Evolutionary conservation across 1,140 invertebrate species (phyloP).

Genomic region (Tigriopus japonicus): DNA sequence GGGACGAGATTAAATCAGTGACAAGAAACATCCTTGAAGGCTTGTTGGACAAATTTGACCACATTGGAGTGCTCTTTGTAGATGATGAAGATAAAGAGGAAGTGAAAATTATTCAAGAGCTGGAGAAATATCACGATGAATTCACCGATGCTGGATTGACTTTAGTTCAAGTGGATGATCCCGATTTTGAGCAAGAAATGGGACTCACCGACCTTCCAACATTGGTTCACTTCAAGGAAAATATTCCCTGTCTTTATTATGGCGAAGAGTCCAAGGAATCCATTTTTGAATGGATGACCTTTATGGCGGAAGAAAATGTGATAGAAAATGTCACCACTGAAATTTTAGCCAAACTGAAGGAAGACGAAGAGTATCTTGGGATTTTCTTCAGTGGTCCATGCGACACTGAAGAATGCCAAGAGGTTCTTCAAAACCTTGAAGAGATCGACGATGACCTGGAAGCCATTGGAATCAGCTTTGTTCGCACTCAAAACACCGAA

Average conservation of each 20-base stretch:
- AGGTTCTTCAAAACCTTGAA: conserved; percentile 25
- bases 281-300: conserved; percentile 69
- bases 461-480: conserved; percentile 58
- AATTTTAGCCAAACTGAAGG: conserved; percentile 67
- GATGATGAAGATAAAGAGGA: conserved; percentile 78
- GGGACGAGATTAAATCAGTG: conserved; percentile 84
- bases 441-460: conserved; percentile 26
- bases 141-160: conserved; percentile 70
- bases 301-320: conserved; percentile 72
- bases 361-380: conserved; percentile 79
- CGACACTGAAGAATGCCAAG: conserved; percentile 22
- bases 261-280: conserved; percentile 79
- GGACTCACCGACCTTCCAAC: conserved; percentile 71
- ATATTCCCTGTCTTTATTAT: conserved; percentile 51
- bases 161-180: conserved; percentile 78
- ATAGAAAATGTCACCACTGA: conserved; percentile 88
- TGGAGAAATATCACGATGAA: conserved; percentile 88
- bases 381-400: conserved; percentile 54
- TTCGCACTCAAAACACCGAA: conserved; percentile 49
- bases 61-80: conserved; percentile 51
- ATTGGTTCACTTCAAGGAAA: conserved; percentile 67
- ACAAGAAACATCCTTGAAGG: conserved; percentile 81
- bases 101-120: conserved; percentile 63
- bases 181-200: conserved; percentile 69
- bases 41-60: conserved; percentile 59